phyloP scores from a whole-genome alignment of 2,113 vertebrate genomes.

The Ivindomyrus marchei region DNA sequence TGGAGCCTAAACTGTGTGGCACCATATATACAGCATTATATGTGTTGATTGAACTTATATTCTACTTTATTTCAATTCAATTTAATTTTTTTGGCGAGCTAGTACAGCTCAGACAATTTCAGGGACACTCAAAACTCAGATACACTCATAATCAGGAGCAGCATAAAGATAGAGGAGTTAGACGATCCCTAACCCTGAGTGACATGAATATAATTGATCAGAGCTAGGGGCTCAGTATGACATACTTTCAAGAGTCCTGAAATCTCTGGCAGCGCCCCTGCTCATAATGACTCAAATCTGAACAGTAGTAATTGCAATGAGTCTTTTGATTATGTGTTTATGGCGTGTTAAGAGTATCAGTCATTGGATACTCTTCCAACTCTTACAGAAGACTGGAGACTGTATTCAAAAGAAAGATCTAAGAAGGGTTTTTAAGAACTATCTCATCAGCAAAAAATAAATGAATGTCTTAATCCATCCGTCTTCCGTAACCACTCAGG shows the following conservation, averaged over 20 bases:
- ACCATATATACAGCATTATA: background rate
- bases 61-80: background rate
- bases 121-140: background rate
- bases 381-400: background rate
- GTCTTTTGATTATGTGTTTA: background rate
- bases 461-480: background rate
- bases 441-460: background rate
- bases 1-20: background rate
- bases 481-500: background rate
- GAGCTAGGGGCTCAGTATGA: background rate
- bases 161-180: background rate
- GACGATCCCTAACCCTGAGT: background rate
- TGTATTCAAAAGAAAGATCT: background rate
- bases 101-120: background rate
- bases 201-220: background rate
- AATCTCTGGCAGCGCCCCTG: background rate
- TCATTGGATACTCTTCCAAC: background rate
- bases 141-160: background rate
- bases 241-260: background rate
- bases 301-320: background rate
- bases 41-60: background rate
- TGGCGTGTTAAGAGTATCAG: background rate
- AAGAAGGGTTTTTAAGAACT: background rate
- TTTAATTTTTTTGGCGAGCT: background rate
- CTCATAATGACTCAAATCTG: background rate